phyloP scores from a whole-genome alignment of 2,888 invertebrate genomes.

The Patella caerulea region DNA sequence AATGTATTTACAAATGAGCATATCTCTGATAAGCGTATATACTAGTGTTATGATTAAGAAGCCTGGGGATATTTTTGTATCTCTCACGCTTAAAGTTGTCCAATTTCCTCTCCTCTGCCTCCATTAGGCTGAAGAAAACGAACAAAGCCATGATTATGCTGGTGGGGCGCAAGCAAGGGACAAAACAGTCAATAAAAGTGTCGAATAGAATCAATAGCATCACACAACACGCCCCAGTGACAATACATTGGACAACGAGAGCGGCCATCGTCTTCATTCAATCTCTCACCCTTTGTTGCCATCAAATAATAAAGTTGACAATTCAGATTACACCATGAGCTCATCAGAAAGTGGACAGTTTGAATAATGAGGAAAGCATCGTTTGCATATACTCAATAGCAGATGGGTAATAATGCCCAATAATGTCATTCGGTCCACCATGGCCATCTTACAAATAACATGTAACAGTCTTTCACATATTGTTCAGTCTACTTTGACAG shows the following conservation, averaged over 20 bases:
- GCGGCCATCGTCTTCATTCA: slow-evolving; percentile 3
- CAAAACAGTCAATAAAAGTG: slow-evolving; percentile 11
- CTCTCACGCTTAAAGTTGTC: background rate
- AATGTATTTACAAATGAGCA: no score
- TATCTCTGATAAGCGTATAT: no score
- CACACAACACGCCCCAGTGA: slow-evolving; percentile 8
- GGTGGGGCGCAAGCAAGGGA: background rate
- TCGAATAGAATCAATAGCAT: slow-evolving; percentile 3
- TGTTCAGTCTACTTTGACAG: background rate
- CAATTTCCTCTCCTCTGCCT: background rate
- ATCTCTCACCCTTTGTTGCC: slow-evolving; percentile 8
- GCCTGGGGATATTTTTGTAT: slow-evolving; percentile 5
- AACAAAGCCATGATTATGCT: background rate
- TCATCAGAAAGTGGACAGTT: background rate
- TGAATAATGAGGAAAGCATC: background rate
- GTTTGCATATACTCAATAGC: background rate
- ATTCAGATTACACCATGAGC: background rate
- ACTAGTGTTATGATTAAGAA: no score
- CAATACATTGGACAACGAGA: background rate
- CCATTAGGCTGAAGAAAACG: background rate
- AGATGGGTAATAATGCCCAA: background rate
- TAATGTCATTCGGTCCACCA: background rate
- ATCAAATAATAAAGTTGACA: background rate
- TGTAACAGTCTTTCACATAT: no score
- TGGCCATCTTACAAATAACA: no score